These are phyloP conservation scores for Antrozous pallidus DNA, from an alignment of 2,797 vertebrate genomes.

Conservation along the genomic window DNA sequence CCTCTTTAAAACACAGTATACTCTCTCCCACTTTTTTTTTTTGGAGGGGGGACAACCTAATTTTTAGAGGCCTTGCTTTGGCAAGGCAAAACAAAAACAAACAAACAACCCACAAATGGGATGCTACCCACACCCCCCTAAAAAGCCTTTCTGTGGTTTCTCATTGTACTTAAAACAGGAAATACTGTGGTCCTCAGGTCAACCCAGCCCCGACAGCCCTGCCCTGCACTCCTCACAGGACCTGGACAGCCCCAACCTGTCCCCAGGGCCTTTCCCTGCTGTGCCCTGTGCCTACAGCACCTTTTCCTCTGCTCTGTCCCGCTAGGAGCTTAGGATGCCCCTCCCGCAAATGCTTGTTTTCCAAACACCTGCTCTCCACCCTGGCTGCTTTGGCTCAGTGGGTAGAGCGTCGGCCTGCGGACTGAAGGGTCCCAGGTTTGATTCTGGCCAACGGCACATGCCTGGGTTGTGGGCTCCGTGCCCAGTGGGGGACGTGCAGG, in stretches of 20 bases:
- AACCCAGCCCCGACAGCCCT: neutral
- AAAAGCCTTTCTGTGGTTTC: neutral
- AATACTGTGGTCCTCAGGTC: neutral
- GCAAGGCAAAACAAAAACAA: too few relatives aligned
- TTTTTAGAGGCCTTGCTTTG: too few relatives aligned
- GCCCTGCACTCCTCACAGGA: rapidly evolving
- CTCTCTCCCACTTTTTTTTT: too few relatives aligned
- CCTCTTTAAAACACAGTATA: neutral
- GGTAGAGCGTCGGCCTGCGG: too few relatives aligned
- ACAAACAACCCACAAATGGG: neutral
- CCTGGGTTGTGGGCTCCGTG: too few relatives aligned
- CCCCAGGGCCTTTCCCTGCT: neutral
- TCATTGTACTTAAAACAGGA: neutral
- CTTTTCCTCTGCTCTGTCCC: neutral
- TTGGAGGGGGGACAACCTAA: too few relatives aligned
- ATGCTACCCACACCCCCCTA: too few relatives aligned
- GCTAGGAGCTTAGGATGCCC: neutral
- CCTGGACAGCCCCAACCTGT: neutral
- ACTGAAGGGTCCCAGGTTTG: too few relatives aligned
- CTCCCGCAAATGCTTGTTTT: neutral
- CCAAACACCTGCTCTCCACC: neutral
- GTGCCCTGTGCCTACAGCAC: neutral
- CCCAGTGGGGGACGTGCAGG: too few relatives aligned
- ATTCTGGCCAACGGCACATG: too few relatives aligned
- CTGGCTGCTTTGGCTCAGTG: too few relatives aligned